These are phyloP conservation scores for Felis chaus DNA, from an alignment of 2,113 vertebrate genomes.

Conservation along the genomic window DNA sequence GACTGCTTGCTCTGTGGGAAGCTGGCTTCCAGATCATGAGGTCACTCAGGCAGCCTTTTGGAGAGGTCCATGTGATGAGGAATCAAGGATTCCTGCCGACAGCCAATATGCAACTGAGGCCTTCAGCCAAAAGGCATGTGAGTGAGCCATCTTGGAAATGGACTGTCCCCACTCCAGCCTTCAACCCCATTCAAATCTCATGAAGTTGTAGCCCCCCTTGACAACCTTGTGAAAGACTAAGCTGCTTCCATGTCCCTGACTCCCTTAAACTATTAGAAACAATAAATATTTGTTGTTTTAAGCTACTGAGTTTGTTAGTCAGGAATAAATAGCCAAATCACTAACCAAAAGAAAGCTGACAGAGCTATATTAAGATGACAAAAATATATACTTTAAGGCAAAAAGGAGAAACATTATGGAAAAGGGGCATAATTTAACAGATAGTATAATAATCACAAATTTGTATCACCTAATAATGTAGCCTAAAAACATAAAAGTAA, in stretches of 20 bases:
- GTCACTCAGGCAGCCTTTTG: background rate
- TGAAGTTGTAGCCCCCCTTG: background rate
- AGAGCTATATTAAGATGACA: background rate
- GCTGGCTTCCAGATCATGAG: background rate
- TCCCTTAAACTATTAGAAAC: background rate
- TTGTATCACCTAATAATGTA: background rate
- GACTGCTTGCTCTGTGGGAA: background rate
- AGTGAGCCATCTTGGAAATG: background rate
- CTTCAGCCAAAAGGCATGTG: background rate
- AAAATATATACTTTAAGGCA: background rate
- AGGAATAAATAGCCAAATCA: background rate
- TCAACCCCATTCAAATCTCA: background rate
- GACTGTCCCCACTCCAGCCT: background rate
- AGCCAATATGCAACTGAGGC: background rate
- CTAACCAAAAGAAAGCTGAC: background rate
- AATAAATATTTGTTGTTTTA: background rate
- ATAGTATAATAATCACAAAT: background rate
- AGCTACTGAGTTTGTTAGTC: background rate
- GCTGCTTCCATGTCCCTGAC: background rate
- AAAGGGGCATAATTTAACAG: background rate
- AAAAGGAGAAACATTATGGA: background rate
- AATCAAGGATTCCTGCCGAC: background rate
- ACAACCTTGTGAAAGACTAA: background rate
- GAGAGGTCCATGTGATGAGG: background rate
- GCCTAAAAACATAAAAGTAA: background rate